Evolutionary conservation across 1,140 invertebrate genomes (phyloP).

Genomic region (Geopemphigus sp.): DNA sequence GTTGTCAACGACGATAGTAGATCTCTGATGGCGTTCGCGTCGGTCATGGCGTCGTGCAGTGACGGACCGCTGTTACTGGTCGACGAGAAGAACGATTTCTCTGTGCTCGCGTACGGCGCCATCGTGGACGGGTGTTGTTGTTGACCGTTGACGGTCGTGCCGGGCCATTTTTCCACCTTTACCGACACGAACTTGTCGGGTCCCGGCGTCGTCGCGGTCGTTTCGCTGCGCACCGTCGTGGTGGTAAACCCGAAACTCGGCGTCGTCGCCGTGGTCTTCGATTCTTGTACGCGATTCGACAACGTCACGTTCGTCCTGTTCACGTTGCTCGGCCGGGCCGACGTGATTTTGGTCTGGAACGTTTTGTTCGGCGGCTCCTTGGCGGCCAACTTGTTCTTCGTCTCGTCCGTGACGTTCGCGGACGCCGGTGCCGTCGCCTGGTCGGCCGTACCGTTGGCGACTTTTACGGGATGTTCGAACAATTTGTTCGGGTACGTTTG

Average conservation of each 20-base stretch:
- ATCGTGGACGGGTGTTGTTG: neutral
- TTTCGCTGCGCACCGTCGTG: neutral
- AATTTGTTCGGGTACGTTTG: constrained; percentile 29
- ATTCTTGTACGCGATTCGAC: constrained; percentile 38
- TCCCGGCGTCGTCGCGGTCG: neutral
- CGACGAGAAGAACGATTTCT: constrained; percentile 24
- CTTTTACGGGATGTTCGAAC: constrained; percentile 7
- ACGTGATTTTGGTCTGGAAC: constrained; percentile 27
- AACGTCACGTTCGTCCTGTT: constrained; percentile 42
- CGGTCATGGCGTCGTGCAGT: neutral
- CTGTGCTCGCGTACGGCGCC: constrained; percentile 11
- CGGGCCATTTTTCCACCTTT: constrained; percentile 29
- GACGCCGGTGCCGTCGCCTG: neutral
- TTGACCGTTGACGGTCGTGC: neutral
- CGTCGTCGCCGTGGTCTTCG: constrained; percentile 7
- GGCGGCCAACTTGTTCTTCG: neutral
- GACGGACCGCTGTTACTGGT: neutral
- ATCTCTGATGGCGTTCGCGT: constrained; percentile 16
- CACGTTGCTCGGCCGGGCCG: constrained; percentile 1
- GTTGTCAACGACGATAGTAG: constrained; percentile 18
- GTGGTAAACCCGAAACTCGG: neutral
- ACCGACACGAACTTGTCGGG: constrained; percentile 21
- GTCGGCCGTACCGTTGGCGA: neutral
- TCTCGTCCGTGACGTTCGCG: neutral
- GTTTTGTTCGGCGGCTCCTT: constrained; percentile 31